Base-by-base conservation (phyloP, 2,113 vertebrate genomes). In the Ctenodactylus gundi region DNA sequence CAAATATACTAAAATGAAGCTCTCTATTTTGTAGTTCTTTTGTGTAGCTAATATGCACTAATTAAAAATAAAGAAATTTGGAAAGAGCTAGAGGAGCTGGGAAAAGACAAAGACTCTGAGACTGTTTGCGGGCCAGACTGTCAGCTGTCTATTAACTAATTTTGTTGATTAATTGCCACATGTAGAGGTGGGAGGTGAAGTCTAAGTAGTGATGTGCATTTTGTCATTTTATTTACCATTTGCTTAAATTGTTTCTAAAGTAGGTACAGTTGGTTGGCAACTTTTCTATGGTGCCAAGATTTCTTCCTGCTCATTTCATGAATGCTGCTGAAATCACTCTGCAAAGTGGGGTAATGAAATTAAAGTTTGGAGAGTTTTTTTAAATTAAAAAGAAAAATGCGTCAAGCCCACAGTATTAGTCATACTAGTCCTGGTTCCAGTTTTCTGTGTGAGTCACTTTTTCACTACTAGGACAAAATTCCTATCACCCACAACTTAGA, bases 181-280 rank as follows among this genome's bases (percentile, higher is more conserved):
- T 29, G 86, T 62, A 64, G 21, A 72, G 46, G 83, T 14, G 60
- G 34, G 55, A 7, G 44, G 68, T 51, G 65, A 83, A 62, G 23
- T 27, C 46, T 72, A 70, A 46, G 60, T 41, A 86, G 82, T 55
- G n/a, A 72, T 31, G 21, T 57, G 53, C 76, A 51, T 72, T 93
- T 62, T 41, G 62, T n/a, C 46, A 82, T 49, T 57, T 60, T 80
- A 13, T 77, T 46, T 93, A 64, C 86, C 77, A 46, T 72, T 85
- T n/a, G 29, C 13, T 57, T 57, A 75, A 76, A n/a, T 62, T 89
- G 14, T 87, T 92, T 93, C 60, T 70, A 64, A 82, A 73, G 86
- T 62, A 49, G 44, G 82, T 21, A 27, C 2, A 25, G 31, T 60
- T 90, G 67, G 57, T 76, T 90, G 53, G 60, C 68, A 64, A 77